Evolutionary conservation across 2,888 invertebrate genomes (phyloP), one percentile per base, ranked within the genome.

Genomic region (Sericinus montela): DNA sequence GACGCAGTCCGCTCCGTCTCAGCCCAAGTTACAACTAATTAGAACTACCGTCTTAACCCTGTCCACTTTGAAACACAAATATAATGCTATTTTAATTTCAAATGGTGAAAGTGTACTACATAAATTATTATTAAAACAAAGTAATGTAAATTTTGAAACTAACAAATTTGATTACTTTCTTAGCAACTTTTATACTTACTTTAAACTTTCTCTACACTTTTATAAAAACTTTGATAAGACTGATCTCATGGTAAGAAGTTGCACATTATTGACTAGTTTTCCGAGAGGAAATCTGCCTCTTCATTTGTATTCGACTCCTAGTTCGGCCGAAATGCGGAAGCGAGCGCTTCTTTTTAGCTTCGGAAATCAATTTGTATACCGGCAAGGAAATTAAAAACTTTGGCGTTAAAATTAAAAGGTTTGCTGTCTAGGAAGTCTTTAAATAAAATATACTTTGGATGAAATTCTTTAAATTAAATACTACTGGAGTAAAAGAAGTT

Each of bases 341-440:
- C 70, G 32, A 11, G 72, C 75, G 72, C 78, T 81, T 71, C 80
- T 82, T 80, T 80, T 76, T 80, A 77, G 78, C 80, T 78, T 72
- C 78, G 71, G 75, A 77, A 83, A 81, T 80, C 81, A 82, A 84
- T 84, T 84, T 83, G 82, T 83, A 72, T 80, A 81, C 79, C 73
- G 72, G 79, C 72, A 75, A 80, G 79, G 71, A 80, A 83, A 83
- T 80, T 82, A 82, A 81, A 82, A 81, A 80, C 72, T 80, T 77
- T 65, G 65, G 70, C 74, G 69, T 72, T 77, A 45, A 36, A 37
- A 45, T 45, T 50, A 50, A 50, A 45, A 30, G 37, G 36, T 41
- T 36, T 25, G 30, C 40, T 3, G 30, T 37, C 9, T 14, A n/a
- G 6, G 36, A 42, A 42, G 42, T 19, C n/a, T n/a, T n/a, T n/a